Percentiles rank a stretch among this genome's conserved stretches.
Conservation (phyloP, 2,113 vertebrate genomes). For the Mola mola region DNA sequence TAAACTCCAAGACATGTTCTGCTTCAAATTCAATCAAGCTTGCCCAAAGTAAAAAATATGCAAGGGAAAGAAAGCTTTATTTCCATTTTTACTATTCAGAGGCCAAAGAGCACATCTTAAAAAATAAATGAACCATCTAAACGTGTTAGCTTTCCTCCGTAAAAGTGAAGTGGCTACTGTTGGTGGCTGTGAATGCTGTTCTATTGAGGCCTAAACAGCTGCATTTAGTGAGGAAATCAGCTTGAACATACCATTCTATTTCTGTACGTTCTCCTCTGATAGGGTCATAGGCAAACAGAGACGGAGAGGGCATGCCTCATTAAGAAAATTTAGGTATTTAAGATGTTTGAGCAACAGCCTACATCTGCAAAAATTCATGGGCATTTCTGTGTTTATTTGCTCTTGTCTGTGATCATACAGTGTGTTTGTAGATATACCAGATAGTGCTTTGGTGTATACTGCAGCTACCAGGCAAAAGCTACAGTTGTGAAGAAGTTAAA, state of each 20-base stretch:
- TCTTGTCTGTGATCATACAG: not conserved
- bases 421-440: not conserved
- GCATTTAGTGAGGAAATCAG: conserved; percentile 70
- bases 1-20: not conserved
- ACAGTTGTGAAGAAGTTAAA: no score
- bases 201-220: conserved; percentile 56
- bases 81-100: conserved; percentile 22
- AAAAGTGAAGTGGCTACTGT: conserved; percentile 40
- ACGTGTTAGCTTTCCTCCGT: conserved; percentile 45
- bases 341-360: conserved; percentile 26
- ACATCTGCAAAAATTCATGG: conserved; percentile 4
- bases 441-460: no score
- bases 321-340: conserved; percentile 50
- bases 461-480: no score
- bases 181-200: conserved; percentile 53
- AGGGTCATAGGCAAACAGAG: conserved; percentile 66
- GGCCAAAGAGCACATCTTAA: conserved; percentile 4
- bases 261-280: conserved; percentile 69
- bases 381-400: conserved; percentile 3
- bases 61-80: conserved; percentile 12
- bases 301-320: conserved; percentile 48
- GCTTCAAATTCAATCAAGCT: conserved; percentile 12
- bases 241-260: conserved; percentile 71
- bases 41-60: conserved; percentile 16
- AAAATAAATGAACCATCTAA: conserved; percentile 34